Evolutionary conservation across 2,113 vertebrate species (phyloP).

Genomic region (Lepus timidus): DNA sequence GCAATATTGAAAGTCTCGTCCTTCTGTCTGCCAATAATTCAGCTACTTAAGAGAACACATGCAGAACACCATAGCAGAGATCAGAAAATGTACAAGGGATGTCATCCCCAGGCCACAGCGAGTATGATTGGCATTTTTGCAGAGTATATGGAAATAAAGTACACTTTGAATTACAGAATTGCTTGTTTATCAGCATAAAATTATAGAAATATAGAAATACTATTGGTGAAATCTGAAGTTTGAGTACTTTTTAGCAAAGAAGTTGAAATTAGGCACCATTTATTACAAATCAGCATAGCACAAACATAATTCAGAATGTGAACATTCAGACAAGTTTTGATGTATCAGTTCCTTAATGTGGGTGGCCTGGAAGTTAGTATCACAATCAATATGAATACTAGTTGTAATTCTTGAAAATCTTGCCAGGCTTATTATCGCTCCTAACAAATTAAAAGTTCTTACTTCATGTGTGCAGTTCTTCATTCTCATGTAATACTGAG

Average conservation of each 20-base stretch:
- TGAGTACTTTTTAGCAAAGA: neutral
- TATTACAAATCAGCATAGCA: neutral
- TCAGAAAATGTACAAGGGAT: neutral
- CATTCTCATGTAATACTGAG: neutral
- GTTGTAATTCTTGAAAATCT: neutral
- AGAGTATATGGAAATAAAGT: neutral
- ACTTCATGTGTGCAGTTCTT: neutral
- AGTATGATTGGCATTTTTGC: neutral
- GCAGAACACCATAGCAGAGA: neutral
- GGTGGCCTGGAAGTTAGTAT: neutral
- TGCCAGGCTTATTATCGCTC: neutral
- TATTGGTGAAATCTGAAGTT: neutral
- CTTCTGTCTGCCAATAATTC: neutral
- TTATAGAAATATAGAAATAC: neutral
- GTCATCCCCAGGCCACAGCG: neutral
- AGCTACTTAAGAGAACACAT: neutral
- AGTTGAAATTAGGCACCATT: neutral
- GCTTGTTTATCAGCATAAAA: neutral
- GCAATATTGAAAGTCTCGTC: neutral
- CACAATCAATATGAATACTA: neutral
- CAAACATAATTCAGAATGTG: neutral
- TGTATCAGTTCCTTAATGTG: neutral
- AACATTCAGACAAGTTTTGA: neutral
- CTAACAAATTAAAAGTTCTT: neutral
- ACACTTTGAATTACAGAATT: neutral